phyloP scores from a whole-genome alignment of 2,113 vertebrate genomes.

The Microtus pennsylvanicus region DNA sequence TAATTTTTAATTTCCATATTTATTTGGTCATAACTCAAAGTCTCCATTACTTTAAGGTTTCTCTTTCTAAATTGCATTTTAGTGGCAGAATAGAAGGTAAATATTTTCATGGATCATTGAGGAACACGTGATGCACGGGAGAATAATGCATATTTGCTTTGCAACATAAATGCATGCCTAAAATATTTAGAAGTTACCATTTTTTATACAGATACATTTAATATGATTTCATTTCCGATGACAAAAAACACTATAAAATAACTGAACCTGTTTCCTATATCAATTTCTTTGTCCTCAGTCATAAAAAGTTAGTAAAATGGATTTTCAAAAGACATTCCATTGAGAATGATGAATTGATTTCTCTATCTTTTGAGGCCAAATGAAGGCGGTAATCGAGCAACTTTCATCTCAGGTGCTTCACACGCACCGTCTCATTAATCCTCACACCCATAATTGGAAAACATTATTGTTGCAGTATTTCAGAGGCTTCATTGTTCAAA shows the following conservation, averaged over 20 bases:
- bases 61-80: slow-evolving; percentile 3
- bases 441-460: slow-evolving; percentile 40
- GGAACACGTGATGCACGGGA: slow-evolving; percentile 12
- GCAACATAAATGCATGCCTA: slow-evolving; percentile 40
- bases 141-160: slow-evolving; percentile 41
- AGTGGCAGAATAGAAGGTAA: slow-evolving; percentile 23
- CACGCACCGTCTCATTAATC: slow-evolving; percentile 57
- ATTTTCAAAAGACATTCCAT: slow-evolving; percentile 31
- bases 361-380: slow-evolving; percentile 48
- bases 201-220: neutral
- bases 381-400: neutral
- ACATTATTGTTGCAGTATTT: slow-evolving; percentile 62
- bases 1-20: slow-evolving; percentile 59
- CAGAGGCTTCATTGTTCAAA: slow-evolving; percentile 48
- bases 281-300: slow-evolving; percentile 46
- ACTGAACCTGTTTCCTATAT: slow-evolving; percentile 24
- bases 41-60: slow-evolving; percentile 44
- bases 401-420: neutral
- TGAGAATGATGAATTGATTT: slow-evolving; percentile 58
- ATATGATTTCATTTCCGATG: slow-evolving; percentile 31
- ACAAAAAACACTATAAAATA: neutral
- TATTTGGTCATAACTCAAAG: slow-evolving; percentile 39
- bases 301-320: slow-evolving; percentile 43
- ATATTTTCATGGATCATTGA: slow-evolving; percentile 58
- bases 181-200: slow-evolving; percentile 30